phyloP scores from a whole-genome alignment of 2,888 invertebrate genomes.

The Drepana falcataria region DNA sequence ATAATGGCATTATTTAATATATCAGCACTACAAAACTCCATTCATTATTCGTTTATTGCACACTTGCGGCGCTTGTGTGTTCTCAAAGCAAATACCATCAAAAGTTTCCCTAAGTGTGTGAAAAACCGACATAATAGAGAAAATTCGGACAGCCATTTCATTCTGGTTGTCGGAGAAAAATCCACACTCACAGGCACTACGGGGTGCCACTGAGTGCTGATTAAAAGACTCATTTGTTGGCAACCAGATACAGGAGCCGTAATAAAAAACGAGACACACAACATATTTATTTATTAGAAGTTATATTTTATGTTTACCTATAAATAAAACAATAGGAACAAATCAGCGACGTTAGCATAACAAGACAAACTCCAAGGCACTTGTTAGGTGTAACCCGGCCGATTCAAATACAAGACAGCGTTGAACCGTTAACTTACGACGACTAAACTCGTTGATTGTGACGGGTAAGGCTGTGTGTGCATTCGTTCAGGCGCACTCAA shows the following conservation, averaged over 20 bases:
- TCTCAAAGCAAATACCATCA: too few species aligned
- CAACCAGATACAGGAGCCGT: slow-evolving; percentile 31
- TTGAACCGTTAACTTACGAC: slow-evolving; percentile 23
- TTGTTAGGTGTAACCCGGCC: slow-evolving; percentile 44
- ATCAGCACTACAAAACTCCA: too few species aligned
- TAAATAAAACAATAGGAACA: slow-evolving; percentile 43
- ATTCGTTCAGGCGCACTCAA: slow-evolving; percentile 53
- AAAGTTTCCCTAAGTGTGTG: neutral
- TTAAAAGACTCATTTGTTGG: slow-evolving; percentile 60
- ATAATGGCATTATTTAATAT: too few species aligned
- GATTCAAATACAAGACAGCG: slow-evolving; percentile 27
- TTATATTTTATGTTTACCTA: slow-evolving; percentile 3
- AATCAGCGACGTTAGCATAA: slow-evolving; percentile 52
- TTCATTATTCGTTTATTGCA: too few species aligned
- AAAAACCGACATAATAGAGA: neutral
- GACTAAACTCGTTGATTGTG: slow-evolving; percentile 30
- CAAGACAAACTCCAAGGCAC: slow-evolving; percentile 45
- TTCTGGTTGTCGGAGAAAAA: slow-evolving; percentile 9
- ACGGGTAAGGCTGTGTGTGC: slow-evolving; percentile 41
- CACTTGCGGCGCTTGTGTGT: too few species aligned
- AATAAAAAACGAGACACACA: slow-evolving; percentile 5
- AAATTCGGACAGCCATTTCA: neutral
- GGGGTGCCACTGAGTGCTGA: slow-evolving; percentile 51
- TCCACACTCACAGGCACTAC: slow-evolving; percentile 27
- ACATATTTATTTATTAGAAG: neutral